phyloP scores from a whole-genome alignment of 2,888 invertebrate species.

The Drosophila lacicola region DNA sequence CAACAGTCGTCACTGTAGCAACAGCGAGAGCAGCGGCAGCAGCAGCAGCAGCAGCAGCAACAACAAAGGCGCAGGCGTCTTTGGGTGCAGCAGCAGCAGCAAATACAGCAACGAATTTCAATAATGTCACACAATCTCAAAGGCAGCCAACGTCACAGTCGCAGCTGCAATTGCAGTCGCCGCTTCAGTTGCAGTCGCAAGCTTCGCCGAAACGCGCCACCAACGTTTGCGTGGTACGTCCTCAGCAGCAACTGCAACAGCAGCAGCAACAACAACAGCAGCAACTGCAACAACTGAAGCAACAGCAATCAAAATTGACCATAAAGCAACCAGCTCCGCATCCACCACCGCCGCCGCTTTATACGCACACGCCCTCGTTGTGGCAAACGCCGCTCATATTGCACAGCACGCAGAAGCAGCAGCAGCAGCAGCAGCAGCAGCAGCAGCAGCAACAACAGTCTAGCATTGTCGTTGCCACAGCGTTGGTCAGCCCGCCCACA shows the following conservation, averaged over 20 bases:
- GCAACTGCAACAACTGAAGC: constrained; percentile 57
- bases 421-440: constrained; percentile 57
- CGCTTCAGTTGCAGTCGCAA: constrained; percentile 62
- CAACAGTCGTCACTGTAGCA: constrained; percentile 31
- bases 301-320: constrained; percentile 52
- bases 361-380: constrained; percentile 79
- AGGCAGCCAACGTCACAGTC: constrained; percentile 59
- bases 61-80: constrained; percentile 78
- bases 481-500: constrained; percentile 71
- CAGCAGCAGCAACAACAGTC: constrained; percentile 50
- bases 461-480: constrained; percentile 37
- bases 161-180: constrained; percentile 63
- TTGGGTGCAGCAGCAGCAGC: constrained; percentile 52
- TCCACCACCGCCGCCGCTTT: constrained; percentile 64
- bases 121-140: constrained; percentile 81
- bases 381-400: constrained; percentile 82
- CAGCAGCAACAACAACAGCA: constrained; percentile 68
- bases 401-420: constrained; percentile 69
- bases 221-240: constrained; percentile 80
- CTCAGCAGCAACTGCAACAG: constrained; percentile 74
- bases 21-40: constrained; percentile 33
- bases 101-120: constrained; percentile 71
- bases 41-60: constrained; percentile 33
- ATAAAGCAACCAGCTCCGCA: constrained; percentile 51
- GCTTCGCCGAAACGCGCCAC: constrained; percentile 70